Evolutionary conservation across 2,113 vertebrate species (phyloP), one percentile per base, ranked within the genome.

Genomic region (Syngnathoides biaculeatus): DNA sequence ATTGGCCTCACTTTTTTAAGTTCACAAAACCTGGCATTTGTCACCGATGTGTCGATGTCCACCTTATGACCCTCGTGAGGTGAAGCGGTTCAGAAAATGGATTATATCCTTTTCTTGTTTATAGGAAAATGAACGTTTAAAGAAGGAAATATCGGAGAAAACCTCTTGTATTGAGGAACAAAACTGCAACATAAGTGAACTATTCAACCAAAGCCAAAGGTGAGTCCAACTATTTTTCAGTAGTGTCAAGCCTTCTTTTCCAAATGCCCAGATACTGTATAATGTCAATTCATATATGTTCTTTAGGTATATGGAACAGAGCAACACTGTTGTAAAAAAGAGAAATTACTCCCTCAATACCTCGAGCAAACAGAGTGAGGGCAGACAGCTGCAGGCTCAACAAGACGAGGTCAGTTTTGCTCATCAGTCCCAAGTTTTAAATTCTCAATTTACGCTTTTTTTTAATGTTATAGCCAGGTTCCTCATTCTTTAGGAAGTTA

Each of bases 91-190:
- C 30, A 35, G 30, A 35, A 35, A 35, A 35, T 35, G 1, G 30
- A 35, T 65, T 57, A 35, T n/a, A 13, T 57, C 24, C 9, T 0
- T 76, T 79, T 77, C 72, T 24, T 73, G 4, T 80, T 64, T 89
- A 63, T 81, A 99, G 97, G 97, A 99, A 87, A 99, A 98, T 9
- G 97, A 98, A 83, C 94, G 94, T 63, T 88, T 99, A 70, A 99
- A 98, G 86, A 97, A 97, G 56, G 97, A 99, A 76, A 86, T 98
- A 5, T 95, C 97, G 89, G 97, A 99, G 74, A 98, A 98, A 88
- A 98, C 94, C 84, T 89, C 90, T 69, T 94, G 95, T 8, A 94
- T 98, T 26, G 96, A 99, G 87, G 96, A 98, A 78, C 97, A 97
- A 85, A 99, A 97, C 74, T 93, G 88, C 74, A 99, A 98, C 90